phyloP scores from a whole-genome alignment of 2,888 invertebrate genomes.

The Eurois occulta region DNA sequence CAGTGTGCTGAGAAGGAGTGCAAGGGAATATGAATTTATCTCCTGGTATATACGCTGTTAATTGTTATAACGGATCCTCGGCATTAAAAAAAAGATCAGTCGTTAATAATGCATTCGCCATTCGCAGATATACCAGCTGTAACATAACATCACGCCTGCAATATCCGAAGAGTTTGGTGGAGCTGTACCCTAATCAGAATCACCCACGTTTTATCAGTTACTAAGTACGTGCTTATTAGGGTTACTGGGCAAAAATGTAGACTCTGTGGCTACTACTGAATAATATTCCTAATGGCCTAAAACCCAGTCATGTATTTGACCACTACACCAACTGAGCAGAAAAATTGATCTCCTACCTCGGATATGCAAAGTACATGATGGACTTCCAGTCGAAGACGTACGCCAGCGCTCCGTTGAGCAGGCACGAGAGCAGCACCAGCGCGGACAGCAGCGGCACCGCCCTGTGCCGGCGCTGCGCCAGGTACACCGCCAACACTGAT shows the following conservation, averaged over 20 bases:
- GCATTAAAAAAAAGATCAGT: background rate
- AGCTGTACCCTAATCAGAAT: background rate
- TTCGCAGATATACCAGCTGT: background rate
- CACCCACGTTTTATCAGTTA: background rate
- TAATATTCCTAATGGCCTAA: background rate
- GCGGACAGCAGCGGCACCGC: conserved; percentile 68
- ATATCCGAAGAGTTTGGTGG: background rate
- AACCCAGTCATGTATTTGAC: background rate
- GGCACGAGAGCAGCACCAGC: conserved; percentile 64
- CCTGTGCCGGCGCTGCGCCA: conserved; percentile 65
- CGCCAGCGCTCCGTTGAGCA: conserved; percentile 72
- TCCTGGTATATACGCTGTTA: background rate
- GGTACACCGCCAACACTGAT: conserved; percentile 69
- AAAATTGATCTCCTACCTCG: conserved; percentile 72
- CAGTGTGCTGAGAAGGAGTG: conserved; percentile 8
- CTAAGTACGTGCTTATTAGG: background rate
- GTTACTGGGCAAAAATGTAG: background rate
- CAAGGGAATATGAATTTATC: background rate
- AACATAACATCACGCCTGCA: background rate
- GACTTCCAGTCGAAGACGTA: conserved; percentile 76
- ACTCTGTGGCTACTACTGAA: background rate
- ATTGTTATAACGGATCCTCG: background rate
- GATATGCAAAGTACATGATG: conserved; percentile 73
- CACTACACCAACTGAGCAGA: background rate
- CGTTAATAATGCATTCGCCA: background rate